A percentile compares a stretch with the other conserved stretches of the same genome.
phyloP scores from a whole-genome alignment of 2,888 invertebrate genomes.

The Cremastinae sp. region DNA sequence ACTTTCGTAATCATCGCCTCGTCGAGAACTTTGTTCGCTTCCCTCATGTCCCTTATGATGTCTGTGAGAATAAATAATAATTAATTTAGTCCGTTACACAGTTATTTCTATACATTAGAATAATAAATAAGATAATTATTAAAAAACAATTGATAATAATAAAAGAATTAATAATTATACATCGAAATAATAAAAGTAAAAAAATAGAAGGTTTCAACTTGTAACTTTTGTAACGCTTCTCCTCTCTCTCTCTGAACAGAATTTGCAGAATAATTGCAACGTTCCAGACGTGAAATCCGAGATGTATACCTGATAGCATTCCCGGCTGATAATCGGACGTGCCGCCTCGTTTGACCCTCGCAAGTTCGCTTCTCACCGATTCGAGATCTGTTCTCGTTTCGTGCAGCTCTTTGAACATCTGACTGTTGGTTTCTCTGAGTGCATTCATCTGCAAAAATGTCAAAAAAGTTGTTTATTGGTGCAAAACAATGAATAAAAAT shows the following conservation, averaged over 20 bases:
- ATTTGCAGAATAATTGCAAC: not conserved
- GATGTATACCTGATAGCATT: slow-evolving; percentile 76
- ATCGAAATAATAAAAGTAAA: too few relatives aligned
- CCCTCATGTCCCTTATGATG: slow-evolving; percentile 77
- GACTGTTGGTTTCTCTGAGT: slow-evolving; percentile 87
- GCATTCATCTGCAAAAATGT: slow-evolving; percentile 77
- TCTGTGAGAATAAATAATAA: slow-evolving; percentile 65
- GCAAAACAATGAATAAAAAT: too few relatives aligned
- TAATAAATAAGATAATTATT: too few relatives aligned
- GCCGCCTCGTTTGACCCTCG: slow-evolving; percentile 70
- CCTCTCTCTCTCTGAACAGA: too few relatives aligned
- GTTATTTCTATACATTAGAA: too few relatives aligned
- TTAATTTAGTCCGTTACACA: too few relatives aligned
- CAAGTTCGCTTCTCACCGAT: slow-evolving; percentile 73
- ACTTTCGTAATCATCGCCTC: slow-evolving; percentile 76
- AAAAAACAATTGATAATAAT: too few relatives aligned
- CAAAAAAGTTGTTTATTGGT: slow-evolving; percentile 5
- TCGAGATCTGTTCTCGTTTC: slow-evolving; percentile 86
- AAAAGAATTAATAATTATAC: too few relatives aligned
- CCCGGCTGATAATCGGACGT: slow-evolving; percentile 78
- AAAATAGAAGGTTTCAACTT: too few relatives aligned
- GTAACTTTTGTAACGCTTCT: too few relatives aligned
- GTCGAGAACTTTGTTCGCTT: slow-evolving; percentile 76
- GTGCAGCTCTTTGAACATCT: slow-evolving; percentile 87
- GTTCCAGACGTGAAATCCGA: slow-evolving; percentile 35